A percentile compares a stretch with the other conserved stretches of the same genome.
Evolutionary conservation across 2,797 vertebrate species (phyloP).

Genomic region (Thripadectes ignobilis): DNA sequence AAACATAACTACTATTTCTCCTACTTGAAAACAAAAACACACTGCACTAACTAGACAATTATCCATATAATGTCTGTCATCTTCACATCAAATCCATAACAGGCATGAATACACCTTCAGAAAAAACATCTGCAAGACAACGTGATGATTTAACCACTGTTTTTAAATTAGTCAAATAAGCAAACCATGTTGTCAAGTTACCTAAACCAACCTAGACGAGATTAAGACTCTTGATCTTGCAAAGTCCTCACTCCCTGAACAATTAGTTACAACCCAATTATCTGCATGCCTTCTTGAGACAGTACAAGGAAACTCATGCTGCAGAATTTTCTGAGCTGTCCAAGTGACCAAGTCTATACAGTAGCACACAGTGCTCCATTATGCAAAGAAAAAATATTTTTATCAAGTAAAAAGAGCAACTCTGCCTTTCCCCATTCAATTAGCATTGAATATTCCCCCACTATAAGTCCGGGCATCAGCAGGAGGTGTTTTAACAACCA

Average conservation of each 20-base stretch:
- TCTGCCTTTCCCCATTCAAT: not conserved
- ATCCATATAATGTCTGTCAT: accelerated
- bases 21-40: not conserved
- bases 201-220: not conserved
- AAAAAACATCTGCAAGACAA: not conserved
- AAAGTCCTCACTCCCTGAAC: not conserved
- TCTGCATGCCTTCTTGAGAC: not conserved
- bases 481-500: not conserved
- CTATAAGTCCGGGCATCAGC: not conserved
- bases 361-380: not conserved
- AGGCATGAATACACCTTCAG: not conserved
- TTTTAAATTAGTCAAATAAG: not conserved
- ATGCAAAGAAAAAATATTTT: not conserved
- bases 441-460: not conserved
- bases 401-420: not conserved
- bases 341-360: too few species aligned
- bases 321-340: not conserved
- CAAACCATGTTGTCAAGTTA: not conserved
- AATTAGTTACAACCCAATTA: not conserved
- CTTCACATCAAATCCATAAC: not conserved
- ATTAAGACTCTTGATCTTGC: not conserved
- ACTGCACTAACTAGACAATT: not conserved
- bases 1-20: not conserved
- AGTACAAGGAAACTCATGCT: not conserved
- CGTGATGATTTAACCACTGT: not conserved